These are phyloP conservation scores for Chrosomus eos DNA, from an alignment of 2,797 vertebrate genomes.

Conservation along the genomic window DNA sequence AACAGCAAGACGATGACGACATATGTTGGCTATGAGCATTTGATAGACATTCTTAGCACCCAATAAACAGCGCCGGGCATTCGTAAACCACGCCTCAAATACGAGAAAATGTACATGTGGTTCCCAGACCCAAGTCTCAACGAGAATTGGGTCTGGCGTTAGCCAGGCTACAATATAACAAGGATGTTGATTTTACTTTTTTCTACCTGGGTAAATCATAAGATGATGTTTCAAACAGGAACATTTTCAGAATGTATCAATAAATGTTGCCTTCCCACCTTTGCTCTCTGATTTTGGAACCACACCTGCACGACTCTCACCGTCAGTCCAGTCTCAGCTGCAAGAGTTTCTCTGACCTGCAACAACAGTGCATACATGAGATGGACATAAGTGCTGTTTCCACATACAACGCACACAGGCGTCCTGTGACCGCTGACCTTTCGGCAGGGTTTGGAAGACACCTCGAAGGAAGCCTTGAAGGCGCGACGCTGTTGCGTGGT, in stretches of 20 bases:
- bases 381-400: background rate
- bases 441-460: conserved; percentile 90
- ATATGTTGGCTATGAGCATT: no score
- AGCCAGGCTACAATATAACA: no score
- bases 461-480: conserved; percentile 92
- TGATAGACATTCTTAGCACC: no score
- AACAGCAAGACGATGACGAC: no score
- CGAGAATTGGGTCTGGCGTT: no score
- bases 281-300: conserved; percentile 94
- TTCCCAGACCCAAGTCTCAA: no score
- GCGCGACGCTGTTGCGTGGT: conserved; percentile 91
- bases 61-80: no score
- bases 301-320: conserved; percentile 92
- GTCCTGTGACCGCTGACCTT: conserved; percentile 77
- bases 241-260: background rate
- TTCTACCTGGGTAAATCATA: background rate
- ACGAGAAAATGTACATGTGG: no score
- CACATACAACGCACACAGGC: background rate
- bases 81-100: no score
- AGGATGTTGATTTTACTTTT: background rate
- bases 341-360: conserved; percentile 89
- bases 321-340: conserved; percentile 89
- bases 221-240: background rate
- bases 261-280: conserved; percentile 75
- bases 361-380: background rate